Evolutionary conservation across 2,888 invertebrate species (phyloP), one percentile per base, ranked within the genome.

Genomic region (Drosophila borborema): DNA sequence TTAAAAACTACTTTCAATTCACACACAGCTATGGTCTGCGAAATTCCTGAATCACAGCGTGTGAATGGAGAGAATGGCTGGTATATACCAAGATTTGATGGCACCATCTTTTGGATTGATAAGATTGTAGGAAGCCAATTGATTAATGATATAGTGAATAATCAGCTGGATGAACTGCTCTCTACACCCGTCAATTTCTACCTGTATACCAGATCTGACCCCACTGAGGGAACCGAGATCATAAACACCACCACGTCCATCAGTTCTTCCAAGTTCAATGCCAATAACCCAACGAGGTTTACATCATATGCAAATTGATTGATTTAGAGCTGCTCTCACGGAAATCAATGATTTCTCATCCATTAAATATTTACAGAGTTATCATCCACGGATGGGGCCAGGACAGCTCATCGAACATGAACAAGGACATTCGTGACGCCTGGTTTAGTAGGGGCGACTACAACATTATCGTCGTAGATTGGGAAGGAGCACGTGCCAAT

Each of bases 381-480:
- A 73, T 95, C 31, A 93, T 94, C 55, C 95, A 95, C 76, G 95
- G 95, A 18, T 95, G 95, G 95, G 93, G 94, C 54, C 94, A 94
- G 86, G 93, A 94, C 86, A 94, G 94, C 40, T 90, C 91, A 59
- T 93, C 94, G 18, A 54, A 65, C 49, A 80, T 92, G 62, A 92
- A 92, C 72, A 66, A 45, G 38, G 36, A 79, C 3, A 86, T 92
- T 14, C 86, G 91, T 46, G 65, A 69, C 14, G 95, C 95, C 0
- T 95, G 95, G 80, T 90, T 95, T 23, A 93, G 94, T 68, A 92
- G 93, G 6, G 95, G 94, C 40, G 94, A 95, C 60, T 92, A 94
- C 70, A 95, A 95, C 79, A 94, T 95, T 45, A 94, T 95, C 61
- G 94, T 94, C 3, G 94, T 95, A 5, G 95, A 95, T 80, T 95